Evolutionary conservation across 2,797 vertebrate species (phyloP), one percentile per base, ranked within the genome.

Genomic region (Pipistrellus pipistrellus): DNA sequence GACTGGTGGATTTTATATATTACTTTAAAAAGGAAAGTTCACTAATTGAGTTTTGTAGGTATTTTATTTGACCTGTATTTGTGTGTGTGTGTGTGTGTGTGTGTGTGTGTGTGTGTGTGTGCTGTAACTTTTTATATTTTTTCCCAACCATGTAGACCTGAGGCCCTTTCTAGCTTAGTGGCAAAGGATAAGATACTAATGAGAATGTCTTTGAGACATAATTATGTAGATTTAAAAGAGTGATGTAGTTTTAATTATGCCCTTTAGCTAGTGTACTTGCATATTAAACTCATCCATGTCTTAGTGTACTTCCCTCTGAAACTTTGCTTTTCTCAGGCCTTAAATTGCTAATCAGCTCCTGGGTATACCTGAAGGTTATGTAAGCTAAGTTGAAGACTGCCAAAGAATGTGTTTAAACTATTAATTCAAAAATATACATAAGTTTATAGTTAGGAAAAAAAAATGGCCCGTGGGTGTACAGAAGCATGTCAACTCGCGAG

Each of bases 201-300:
- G 85, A 97, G 91, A 89, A 95, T 97, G 91, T 96, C 97, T 98
- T 97, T 96, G 95, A 96, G 97, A 97, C 85, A 91, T 98, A 98
- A 98, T 98, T 98, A 97, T 97, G 95, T 98, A 97, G 96, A 98
- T 97, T 98, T 97, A 96, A 97, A 96, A 96, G 88, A 96, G 68
- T 86, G 93, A 96, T 97, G 92, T 97, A 93, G 38, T 97, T 98
- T 98, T 97, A 98, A 97, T 98, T 98, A 97, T 97, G 90, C 96
- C 96, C 92, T 93, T 86, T 96, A 97, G 97, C 96, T 97, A 96
- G 95, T 92, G 51, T 92, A 85, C 94, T 95, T 96, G 89, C 93
- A 88, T 97, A 90, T 97, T 98, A 97, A 97, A 86, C 78, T 97
- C 93, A 95, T 20, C 89, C n/a, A 30, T 95, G 81, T 96, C 96